Conservation (phyloP, 2,797 vertebrate genomes). For the Pipistrellus pipistrellus region DNA sequence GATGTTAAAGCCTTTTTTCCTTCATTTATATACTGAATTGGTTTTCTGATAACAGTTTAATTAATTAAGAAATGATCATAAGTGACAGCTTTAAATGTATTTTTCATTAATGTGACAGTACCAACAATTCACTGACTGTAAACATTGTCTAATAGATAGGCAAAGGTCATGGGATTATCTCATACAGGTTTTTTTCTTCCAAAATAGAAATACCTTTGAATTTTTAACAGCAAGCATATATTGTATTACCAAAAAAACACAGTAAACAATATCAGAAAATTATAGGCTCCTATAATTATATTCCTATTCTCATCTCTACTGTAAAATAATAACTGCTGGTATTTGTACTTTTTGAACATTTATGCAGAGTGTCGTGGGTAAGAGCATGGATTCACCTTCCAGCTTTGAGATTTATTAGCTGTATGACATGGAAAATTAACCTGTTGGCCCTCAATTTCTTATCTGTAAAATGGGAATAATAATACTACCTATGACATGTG, state of each 20-base stretch:
- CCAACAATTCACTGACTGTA: not conserved
- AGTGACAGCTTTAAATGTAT: constrained; percentile 55
- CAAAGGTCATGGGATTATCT: constrained; percentile 14
- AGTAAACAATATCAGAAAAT: not conserved
- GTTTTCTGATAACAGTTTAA: constrained; percentile 57
- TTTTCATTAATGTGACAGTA: constrained; percentile 2
- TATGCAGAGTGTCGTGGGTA: not conserved
- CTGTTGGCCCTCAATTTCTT: not conserved
- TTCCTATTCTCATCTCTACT: not conserved
- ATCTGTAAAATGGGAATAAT: not conserved
- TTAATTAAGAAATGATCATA: constrained; percentile 57
- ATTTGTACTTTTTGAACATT: not conserved
- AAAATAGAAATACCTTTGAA: constrained; percentile 34
- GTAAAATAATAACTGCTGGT: not conserved
- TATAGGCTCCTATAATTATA: not conserved
- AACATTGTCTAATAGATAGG: not conserved
- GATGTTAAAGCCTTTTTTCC: constrained; percentile 15
- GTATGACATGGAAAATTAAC: not conserved
- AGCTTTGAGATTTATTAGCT: not conserved
- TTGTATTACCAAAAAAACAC: not conserved
- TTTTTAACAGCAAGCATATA: not conserved
- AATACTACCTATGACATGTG: not conserved
- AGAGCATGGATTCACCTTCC: not conserved
- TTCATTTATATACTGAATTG: constrained; percentile 46
- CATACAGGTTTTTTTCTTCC: not conserved